phyloP scores from a whole-genome alignment of 2,888 invertebrate genomes.

The Erannis defoliaria region DNA sequence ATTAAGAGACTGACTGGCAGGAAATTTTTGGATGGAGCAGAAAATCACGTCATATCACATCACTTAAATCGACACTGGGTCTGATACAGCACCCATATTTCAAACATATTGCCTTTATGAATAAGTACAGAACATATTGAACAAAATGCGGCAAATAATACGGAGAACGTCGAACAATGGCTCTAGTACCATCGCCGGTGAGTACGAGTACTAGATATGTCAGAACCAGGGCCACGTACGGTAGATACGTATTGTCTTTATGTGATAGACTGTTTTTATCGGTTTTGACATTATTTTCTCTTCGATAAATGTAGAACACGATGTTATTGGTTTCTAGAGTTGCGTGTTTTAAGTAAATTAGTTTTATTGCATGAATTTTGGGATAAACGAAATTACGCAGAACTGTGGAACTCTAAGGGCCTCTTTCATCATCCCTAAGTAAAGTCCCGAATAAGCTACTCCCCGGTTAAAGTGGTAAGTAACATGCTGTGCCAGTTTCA shows the following conservation, averaged over 20 bases:
- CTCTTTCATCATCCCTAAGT: no score
- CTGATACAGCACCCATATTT: not conserved
- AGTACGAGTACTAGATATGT: slow-evolving; percentile 43
- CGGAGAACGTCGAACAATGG: slow-evolving; percentile 14
- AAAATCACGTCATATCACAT: not conserved
- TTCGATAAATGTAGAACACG: slow-evolving; percentile 19
- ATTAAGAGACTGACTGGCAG: not conserved
- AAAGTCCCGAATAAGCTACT: no score
- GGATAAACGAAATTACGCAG: no score
- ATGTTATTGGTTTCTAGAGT: slow-evolving; percentile 8
- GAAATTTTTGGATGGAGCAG: not conserved
- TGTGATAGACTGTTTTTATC: slow-evolving; percentile 40
- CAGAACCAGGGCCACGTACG: slow-evolving; percentile 42
- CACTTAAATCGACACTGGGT: not conserved
- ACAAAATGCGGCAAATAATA: slow-evolving; percentile 14
- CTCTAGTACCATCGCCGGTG: slow-evolving; percentile 31
- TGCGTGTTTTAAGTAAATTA: slow-evolving; percentile 19
- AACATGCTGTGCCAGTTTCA: no score
- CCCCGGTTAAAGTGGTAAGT: no score
- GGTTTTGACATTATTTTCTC: slow-evolving; percentile 9
- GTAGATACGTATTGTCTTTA: slow-evolving; percentile 38
- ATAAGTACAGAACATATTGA: slow-evolving; percentile 12
- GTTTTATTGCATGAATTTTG: not conserved
- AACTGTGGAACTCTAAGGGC: no score
- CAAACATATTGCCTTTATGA: slow-evolving; percentile 4